These are phyloP conservation scores for Hapalemur alaotrensis DNA, from an alignment of 2,797 vertebrate species.

Conservation along the genomic window DNA sequence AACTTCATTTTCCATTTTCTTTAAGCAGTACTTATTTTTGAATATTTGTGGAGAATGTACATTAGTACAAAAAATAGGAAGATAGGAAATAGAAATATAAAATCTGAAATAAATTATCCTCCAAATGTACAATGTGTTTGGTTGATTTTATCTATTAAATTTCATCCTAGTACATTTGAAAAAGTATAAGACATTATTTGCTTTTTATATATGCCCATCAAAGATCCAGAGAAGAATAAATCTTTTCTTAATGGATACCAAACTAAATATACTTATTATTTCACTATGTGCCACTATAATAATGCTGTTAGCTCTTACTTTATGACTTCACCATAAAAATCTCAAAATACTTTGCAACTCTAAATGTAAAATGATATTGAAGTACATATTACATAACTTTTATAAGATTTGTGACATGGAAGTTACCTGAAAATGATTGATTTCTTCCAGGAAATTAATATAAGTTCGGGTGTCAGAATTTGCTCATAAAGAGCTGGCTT, in stretches of 20 bases:
- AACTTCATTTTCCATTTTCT: neutral
- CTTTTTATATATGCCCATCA: constrained; percentile 47
- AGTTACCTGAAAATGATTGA: constrained; percentile 2
- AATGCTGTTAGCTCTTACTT: constrained; percentile 21
- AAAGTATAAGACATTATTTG: constrained; percentile 40
- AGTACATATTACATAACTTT: neutral
- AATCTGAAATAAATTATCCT: neutral
- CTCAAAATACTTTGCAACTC: neutral
- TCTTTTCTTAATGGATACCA: constrained; percentile 31
- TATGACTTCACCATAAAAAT: constrained; percentile 3
- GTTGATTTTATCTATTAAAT: constrained; percentile 34
- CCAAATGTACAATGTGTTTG: neutral
- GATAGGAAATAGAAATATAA: constrained; percentile 13
- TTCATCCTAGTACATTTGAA: constrained; percentile 15
- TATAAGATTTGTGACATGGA: neutral
- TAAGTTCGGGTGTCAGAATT: neutral
- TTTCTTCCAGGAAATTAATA: neutral
- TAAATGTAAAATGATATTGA: neutral
- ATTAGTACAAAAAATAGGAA: neutral
- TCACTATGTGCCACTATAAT: neutral
- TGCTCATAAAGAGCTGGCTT: neutral
- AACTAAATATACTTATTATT: constrained; percentile 40
- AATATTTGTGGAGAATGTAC: neutral
- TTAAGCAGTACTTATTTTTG: neutral
- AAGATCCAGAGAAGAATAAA: constrained; percentile 17